Evolutionary conservation across 2,113 vertebrate species (phyloP).

Genomic region (Rhea pennata): DNA sequence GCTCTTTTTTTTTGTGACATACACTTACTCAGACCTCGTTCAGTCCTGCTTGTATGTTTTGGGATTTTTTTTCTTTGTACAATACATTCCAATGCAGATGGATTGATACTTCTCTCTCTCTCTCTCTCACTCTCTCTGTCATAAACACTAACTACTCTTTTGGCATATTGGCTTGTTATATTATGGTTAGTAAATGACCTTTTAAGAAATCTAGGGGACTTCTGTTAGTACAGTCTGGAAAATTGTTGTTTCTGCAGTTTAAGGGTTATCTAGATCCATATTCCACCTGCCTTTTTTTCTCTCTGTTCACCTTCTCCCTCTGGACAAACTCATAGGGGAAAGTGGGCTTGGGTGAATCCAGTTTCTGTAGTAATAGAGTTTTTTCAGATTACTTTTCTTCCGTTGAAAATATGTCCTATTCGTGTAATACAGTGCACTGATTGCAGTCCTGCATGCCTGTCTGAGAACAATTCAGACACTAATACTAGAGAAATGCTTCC

Average conservation of each 20-base stretch:
- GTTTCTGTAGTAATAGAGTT: neutral
- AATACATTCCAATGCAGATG: accelerated
- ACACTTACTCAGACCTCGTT: neutral
- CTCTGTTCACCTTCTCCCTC: neutral
- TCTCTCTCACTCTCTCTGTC: neutral
- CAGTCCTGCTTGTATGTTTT: accelerated
- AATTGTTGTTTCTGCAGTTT: neutral
- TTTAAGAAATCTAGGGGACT: neutral
- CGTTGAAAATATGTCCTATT: neutral
- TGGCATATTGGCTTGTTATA: neutral
- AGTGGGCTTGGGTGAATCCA: neutral
- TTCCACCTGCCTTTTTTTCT: neutral
- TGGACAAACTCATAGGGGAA: neutral
- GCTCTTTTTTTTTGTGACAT: neutral
- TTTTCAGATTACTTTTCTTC: neutral
- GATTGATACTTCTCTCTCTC: neutral
- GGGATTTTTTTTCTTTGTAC: neutral
- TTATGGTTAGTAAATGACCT: neutral
- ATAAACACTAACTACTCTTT: neutral
- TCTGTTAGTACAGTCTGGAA: neutral
- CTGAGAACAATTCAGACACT: neutral
- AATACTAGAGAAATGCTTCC: neutral
- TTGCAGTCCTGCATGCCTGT: neutral
- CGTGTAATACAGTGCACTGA: too few relatives aligned
- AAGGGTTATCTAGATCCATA: neutral